Evolutionary conservation across 2,888 invertebrate genomes (phyloP), one percentile per base, ranked within the genome.

Genomic region (Meta bourneti): DNA sequence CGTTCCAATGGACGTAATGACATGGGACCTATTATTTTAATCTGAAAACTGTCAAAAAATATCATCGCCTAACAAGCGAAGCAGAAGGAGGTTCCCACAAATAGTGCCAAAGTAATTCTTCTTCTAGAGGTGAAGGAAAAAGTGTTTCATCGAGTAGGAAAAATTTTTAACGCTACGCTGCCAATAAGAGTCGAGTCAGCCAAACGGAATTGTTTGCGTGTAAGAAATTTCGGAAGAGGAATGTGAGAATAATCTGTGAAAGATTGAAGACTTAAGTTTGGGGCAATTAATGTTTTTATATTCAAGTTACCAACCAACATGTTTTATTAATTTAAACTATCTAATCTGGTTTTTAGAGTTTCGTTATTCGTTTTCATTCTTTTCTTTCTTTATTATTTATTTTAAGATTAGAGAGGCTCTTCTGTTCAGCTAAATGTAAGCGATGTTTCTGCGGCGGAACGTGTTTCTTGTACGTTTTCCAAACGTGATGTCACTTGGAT

Each of bases 11-110:
- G 83, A 83, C 52, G 51, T 72, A 71, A 74, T 72, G 74, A 71
- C 52, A 61, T 9, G 48, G 74, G 74, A 75, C 84, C 71, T 75
- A 75, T 84, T 54, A 84, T 84, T 74, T 84, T 84, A 84, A 84
- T 84, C 84, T 54, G 13, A 61, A 75, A 84, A 84, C 84, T 84
- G 84, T 84, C 84, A 84, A 75, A 72, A 81, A 75, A 84, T 84
- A 82, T 16, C 48, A 49, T 82, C 71, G 52, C 48, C 52, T 71
- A 84, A 54, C 70, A 81, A 81, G 81, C 61, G 34, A 9, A 61
- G 49, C 79, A 79, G 54, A 79, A 79, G 61, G 54, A 61, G 20
- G 54, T 79, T 79, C 79, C 48, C 79, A 79, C 79, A 61, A 34
- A 9, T 34, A 61, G 61, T 9, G 61, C 34, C 34, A 34, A 34